A percentile compares a stretch with the other conserved stretches of the same genome.
phyloP scores from a whole-genome alignment of 1,140 invertebrate genomes.

The Brachionus angularis region DNA sequence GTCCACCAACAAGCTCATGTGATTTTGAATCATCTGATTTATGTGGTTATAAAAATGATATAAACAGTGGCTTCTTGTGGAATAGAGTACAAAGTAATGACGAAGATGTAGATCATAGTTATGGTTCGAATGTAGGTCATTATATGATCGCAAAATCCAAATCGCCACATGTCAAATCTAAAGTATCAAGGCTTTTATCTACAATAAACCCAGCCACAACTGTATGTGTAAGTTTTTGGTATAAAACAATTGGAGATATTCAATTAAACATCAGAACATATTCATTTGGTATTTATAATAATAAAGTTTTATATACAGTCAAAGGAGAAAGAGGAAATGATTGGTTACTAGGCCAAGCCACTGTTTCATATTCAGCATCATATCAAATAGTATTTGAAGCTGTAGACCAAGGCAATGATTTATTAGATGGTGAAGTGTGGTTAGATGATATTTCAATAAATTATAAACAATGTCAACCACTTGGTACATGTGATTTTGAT shows the following conservation, averaged over 20 bases:
- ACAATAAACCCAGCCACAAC: background rate
- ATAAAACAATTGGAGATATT: background rate
- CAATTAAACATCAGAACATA: slow-evolving; percentile 5
- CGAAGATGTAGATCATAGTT: background rate
- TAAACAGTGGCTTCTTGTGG: slow-evolving; percentile 48
- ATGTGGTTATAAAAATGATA: slow-evolving; percentile 52
- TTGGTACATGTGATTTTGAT: slow-evolving; percentile 40
- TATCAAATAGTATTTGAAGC: slow-evolving; percentile 37
- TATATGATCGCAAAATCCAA: background rate
- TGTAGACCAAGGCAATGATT: background rate
- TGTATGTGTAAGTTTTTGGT: background rate
- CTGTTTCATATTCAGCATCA: background rate
- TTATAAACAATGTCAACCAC: slow-evolving; percentile 3
- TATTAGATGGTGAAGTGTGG: slow-evolving; percentile 45
- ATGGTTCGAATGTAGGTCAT: background rate
- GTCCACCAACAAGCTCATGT: slow-evolving; percentile 45
- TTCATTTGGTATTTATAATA: slow-evolving; percentile 19
- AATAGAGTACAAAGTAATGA: background rate
- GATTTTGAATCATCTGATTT: slow-evolving; percentile 42
- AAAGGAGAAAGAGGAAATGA: slow-evolving; percentile 1
- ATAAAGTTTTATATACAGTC: background rate
- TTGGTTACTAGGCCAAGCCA: slow-evolving; percentile 9
- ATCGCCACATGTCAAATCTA: background rate
- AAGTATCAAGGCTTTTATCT: background rate
- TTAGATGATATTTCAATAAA: slow-evolving; percentile 19